Base-by-base conservation (phyloP, 2,797 vertebrate genomes). In the Lagodon rhomboides region DNA sequence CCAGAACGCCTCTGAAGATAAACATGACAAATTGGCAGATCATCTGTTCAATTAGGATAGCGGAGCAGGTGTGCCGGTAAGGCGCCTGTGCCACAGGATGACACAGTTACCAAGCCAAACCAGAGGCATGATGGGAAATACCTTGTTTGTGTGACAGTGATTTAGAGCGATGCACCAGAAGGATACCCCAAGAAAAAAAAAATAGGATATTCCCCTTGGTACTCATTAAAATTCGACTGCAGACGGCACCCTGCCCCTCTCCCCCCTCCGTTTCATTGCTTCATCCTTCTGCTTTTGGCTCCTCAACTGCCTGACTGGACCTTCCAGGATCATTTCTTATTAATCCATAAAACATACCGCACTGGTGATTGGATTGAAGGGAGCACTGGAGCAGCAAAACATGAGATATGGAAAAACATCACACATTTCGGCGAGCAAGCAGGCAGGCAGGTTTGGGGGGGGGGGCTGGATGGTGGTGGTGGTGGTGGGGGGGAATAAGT, bases 21-120 rank as follows among this genome's bases (percentile, higher is more conserved):
- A 97, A 95, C 95, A 95, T 96, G 96, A 97, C 96, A 97, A 97
- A 97, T 96, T 94, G 95, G 93, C 94, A 94, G 93, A 95, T 96
- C 93, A 96, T 95, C 90, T 94, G 95, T 93, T 96, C 96, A 94
- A 95, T 95, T 96, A 94, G 94, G 91, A 92, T 92, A 65, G 90
- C 91, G 77, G 94, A 94, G 94, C 95, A 96, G 97, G 96, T 94
- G 95, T 76, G 82, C 85, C 67, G 82, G 70, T 89, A 90, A 85
- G 85, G 87, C 80, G 51, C 86, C 87, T 64, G 84, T 83, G 85
- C 95, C 93, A 90, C 93, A 84, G 91, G 92, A 93, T 89, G 86
- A 94, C 94, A 89, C 92, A 92, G 87, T 93, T 94, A 91, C 90
- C 89, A 89, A 87, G 92, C 95, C 94, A 93, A 93, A 93, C 93